Evolutionary conservation across 2,888 invertebrate species (phyloP).

Genomic region (Dysmachus trigonus): DNA sequence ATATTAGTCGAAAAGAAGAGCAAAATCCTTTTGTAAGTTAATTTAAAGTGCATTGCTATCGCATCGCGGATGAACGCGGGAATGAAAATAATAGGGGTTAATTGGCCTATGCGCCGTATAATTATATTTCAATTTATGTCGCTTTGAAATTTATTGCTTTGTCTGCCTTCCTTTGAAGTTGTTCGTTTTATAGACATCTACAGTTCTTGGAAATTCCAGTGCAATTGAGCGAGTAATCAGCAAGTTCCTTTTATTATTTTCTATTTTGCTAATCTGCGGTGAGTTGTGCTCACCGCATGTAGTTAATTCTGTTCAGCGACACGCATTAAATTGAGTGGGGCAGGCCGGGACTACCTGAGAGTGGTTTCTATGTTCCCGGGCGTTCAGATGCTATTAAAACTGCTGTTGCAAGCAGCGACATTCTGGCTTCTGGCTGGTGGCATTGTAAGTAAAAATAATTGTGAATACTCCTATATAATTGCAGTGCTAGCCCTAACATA

Average conservation of each 20-base stretch:
- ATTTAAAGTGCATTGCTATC: slow-evolving; percentile 8
- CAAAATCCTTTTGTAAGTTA: slow-evolving; percentile 9
- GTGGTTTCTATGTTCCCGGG: neutral
- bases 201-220: slow-evolving; percentile 1
- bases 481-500: neutral
- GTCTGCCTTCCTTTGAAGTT: neutral
- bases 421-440: neutral
- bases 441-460: neutral
- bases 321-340: slow-evolving; percentile 17
- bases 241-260: neutral
- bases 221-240: neutral
- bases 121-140: slow-evolving; percentile 46
- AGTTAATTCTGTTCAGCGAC: slow-evolving; percentile 29
- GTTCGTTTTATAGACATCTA: neutral
- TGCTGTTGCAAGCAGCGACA: slow-evolving; percentile 1
- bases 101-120: slow-evolving; percentile 42
- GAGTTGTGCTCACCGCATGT: slow-evolving; percentile 10
- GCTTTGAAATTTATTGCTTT: slow-evolving; percentile 19
- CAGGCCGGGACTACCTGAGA: neutral
- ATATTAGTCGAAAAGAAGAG: neutral
- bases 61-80: neutral
- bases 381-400: slow-evolving; percentile 7
- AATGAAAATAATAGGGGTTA: slow-evolving; percentile 40
- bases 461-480: neutral
- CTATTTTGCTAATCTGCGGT: neutral